Conservation (phyloP, 2,113 vertebrate species). For the Colaptes auratus region DNA sequence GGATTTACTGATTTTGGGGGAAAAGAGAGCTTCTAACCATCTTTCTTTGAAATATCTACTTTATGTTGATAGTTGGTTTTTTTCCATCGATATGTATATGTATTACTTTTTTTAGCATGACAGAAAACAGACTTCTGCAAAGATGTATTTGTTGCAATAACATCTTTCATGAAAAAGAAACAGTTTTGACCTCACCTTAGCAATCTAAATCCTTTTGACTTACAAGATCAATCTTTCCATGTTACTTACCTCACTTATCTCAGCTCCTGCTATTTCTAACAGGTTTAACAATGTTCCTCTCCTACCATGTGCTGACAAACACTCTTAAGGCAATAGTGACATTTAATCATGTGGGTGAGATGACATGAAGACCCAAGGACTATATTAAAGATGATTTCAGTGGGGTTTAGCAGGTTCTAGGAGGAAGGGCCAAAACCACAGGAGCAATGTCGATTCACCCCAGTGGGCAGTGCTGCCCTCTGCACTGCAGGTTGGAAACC, state of each 20-base stretch:
- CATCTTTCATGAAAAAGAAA: not conserved
- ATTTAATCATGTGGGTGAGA: not conserved
- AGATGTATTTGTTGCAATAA: not conserved
- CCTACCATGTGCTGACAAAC: rapidly evolving
- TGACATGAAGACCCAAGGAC: rapidly evolving
- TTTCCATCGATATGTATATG: not conserved
- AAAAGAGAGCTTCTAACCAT: not conserved
- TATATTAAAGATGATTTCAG: not conserved
- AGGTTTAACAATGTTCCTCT: not conserved
- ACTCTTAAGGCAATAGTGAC: not conserved
- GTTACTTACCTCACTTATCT: not conserved
- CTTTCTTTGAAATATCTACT: not conserved
- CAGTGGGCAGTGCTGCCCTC: not conserved
- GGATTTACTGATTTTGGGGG: not conserved
- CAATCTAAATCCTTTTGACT: not conserved
- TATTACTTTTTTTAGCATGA: not conserved
- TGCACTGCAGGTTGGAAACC: not conserved
- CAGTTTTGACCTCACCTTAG: not conserved
- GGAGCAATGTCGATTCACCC: not conserved
- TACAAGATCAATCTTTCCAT: not conserved
- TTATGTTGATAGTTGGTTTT: not conserved
- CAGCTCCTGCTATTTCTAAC: not conserved
- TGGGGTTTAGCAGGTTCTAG: not conserved
- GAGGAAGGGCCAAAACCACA: not conserved
- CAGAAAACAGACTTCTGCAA: not conserved